phyloP scores from a whole-genome alignment of 2,113 vertebrate species.

The Falco punctatus region DNA sequence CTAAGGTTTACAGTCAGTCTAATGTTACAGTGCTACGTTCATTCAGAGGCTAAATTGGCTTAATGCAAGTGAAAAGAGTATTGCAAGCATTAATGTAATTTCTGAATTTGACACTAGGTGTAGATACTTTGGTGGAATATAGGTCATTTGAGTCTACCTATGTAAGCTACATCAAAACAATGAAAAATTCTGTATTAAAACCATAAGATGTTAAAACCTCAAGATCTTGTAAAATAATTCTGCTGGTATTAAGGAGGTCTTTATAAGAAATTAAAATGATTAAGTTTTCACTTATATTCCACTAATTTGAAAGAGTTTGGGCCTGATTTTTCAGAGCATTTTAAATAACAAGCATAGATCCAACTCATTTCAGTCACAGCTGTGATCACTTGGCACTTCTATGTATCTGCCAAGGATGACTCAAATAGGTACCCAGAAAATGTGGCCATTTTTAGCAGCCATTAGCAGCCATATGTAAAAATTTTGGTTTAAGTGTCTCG shows the following conservation, averaged over 20 bases:
- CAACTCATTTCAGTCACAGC: slow-evolving; percentile 57
- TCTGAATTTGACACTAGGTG: background rate
- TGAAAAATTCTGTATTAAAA: background rate
- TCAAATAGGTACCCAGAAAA: slow-evolving; percentile 62
- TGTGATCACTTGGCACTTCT: slow-evolving; percentile 56
- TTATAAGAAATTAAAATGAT: background rate
- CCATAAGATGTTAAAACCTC: background rate
- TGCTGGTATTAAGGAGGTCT: background rate
- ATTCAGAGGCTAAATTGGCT: background rate
- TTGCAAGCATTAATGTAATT: background rate
- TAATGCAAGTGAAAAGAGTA: background rate
- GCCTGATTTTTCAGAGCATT: slow-evolving; percentile 14
- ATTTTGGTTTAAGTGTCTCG: slow-evolving; percentile 30
- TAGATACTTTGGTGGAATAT: background rate
- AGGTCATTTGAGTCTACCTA: background rate
- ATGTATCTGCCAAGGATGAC: slow-evolving; percentile 52
- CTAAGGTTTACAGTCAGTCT: slow-evolving; percentile 9
- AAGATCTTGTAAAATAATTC: background rate
- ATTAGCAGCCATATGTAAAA: slow-evolving; percentile 59
- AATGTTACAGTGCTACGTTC: background rate
- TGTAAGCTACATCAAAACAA: background rate
- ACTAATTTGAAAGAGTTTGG: background rate
- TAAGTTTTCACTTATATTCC: background rate
- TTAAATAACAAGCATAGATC: slow-evolving; percentile 44
- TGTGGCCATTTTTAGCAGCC: slow-evolving; percentile 57